These are phyloP conservation scores for Irena cyanogastra DNA, from an alignment of 2,113 vertebrate genomes.

Conservation along the genomic window DNA sequence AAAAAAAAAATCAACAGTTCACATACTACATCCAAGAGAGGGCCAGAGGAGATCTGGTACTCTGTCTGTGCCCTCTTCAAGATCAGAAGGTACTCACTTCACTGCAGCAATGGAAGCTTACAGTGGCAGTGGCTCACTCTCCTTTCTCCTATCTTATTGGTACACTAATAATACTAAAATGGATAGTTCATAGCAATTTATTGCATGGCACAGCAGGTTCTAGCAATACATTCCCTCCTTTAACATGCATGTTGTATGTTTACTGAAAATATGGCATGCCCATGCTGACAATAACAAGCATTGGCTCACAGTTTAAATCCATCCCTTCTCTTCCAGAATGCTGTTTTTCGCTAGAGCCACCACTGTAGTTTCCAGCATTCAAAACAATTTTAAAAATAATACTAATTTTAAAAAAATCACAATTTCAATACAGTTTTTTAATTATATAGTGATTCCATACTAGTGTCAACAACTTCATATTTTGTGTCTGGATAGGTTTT, in stretches of 20 bases:
- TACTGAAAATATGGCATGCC: neutral
- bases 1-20: neutral
- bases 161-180: neutral
- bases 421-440: neutral
- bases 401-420: neutral
- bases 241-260: neutral
- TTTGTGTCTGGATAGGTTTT: neutral
- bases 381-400: neutral
- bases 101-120: neutral
- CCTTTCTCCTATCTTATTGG: neutral
- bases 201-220: neutral
- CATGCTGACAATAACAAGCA: neutral
- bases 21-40: neutral
- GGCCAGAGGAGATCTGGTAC: neutral
- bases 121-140: neutral
- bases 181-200: neutral
- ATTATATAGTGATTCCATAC: neutral
- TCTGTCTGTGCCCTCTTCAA: neutral
- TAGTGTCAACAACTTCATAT: neutral
- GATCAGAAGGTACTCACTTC: neutral
- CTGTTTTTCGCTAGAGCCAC: neutral
- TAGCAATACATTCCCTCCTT: neutral
- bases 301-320: neutral
- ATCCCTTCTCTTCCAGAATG: neutral
- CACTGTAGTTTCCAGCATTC: neutral